Evolutionary conservation across 2,888 invertebrate species (phyloP).

Genomic region (Danaus chrysippus): DNA sequence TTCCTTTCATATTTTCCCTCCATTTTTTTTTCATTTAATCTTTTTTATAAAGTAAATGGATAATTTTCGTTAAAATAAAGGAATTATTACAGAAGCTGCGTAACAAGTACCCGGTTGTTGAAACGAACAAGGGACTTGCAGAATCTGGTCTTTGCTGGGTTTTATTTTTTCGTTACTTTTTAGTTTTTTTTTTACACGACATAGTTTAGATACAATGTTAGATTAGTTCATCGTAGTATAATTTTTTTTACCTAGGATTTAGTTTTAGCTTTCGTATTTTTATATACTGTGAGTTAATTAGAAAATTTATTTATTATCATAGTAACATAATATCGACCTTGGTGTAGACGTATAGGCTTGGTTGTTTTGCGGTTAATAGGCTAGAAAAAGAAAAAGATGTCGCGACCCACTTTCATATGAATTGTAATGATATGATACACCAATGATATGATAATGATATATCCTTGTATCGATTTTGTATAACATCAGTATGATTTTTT

Average conservation of each 20-base stretch:
- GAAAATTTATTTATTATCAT: no score
- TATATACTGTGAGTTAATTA: no score
- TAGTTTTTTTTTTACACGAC: slow-evolving; percentile 13
- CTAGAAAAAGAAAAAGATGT: not conserved
- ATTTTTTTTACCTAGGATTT: no score
- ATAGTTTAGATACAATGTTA: not conserved
- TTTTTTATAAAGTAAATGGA: no score
- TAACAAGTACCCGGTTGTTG: slow-evolving; percentile 49
- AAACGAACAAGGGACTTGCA: slow-evolving; percentile 47
- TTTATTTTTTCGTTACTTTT: slow-evolving; percentile 42
- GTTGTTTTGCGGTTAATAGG: slow-evolving; percentile 3
- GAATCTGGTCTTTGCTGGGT: slow-evolving; percentile 52
- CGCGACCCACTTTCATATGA: not conserved
- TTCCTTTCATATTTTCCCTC: no score
- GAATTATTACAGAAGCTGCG: slow-evolving; percentile 55
- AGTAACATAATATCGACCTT: not conserved
- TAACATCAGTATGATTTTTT: no score
- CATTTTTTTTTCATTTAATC: no score
- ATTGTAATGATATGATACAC: not conserved
- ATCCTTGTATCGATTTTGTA: no score
- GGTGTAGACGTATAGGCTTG: not conserved
- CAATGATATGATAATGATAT: no score
- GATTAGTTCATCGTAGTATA: no score
- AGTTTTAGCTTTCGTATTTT: no score
- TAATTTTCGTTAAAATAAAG: no score